Base-by-base conservation (phyloP, 2,113 vertebrate species). In the Emydura subglobosa region DNA sequence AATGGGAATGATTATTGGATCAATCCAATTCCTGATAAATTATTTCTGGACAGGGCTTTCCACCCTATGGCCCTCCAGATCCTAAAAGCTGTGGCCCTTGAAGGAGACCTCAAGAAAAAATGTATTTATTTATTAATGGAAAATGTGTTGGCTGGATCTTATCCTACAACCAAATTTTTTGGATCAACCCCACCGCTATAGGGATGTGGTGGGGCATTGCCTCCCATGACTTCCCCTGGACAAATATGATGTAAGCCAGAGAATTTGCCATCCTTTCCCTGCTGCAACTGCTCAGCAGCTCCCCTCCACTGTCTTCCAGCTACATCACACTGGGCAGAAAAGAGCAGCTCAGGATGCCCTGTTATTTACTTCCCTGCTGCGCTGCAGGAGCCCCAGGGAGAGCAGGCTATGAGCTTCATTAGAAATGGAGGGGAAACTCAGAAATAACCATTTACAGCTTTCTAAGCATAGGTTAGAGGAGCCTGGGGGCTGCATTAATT, bases 161-260 rank as follows among this genome's bases (percentile, higher is more conserved):
- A 51, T 34, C 42, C n/a, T 50, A 79, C 50, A 68, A n/a, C n/a
- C 39, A 55, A 83, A 83, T 27, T n/a, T 47, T 87, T 79, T 83
- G 83, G 51, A 92, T 92, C 91, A 31, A 92, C 72, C 49, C n/a
- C 3, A 42, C 83, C 88, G 85, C 91, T 86, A 83, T 24, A 79
- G 74, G 72, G 55, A 85, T 34, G 89, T 85, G 53, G 55, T 85
- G 59, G n/a, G 82, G 65, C 39, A 59, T 57, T 79, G 39, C 72
- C 83, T 88, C 49, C n/a, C 74, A 65, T 47, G 24, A 79, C 47
- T 68, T 85, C 57, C 47, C 55, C 49, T 7, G 74, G 78, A 90
- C 34, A 72, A 27, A 39, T 27, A n/a, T n/a, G 31, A 79, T 68
- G 25, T n/a, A 29, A 79, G 31, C 44, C 25, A 42, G 29, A 68